Conservation (phyloP, 2,797 vertebrate genomes). For the Nannoperca obscura region DNA sequence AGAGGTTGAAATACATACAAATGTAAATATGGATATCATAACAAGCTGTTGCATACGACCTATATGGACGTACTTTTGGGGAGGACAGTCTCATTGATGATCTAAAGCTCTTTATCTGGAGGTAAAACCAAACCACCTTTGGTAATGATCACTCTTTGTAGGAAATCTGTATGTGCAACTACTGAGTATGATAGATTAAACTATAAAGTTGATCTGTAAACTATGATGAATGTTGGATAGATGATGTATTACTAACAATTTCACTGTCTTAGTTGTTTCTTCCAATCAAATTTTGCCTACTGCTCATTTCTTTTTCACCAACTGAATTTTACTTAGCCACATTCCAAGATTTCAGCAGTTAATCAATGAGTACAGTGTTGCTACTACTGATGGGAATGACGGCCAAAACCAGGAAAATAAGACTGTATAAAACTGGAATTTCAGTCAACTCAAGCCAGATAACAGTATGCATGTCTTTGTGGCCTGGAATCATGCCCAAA, state of each 20-base stretch:
- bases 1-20: no score
- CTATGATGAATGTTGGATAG: neutral
- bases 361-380: neutral
- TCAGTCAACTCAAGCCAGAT: neutral
- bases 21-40: no score
- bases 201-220: neutral
- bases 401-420: slow-evolving; percentile 4
- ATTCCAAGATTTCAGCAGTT: neutral
- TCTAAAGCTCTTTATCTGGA: neutral
- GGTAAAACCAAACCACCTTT: neutral
- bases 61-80: no score
- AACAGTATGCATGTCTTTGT: neutral
- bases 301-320: neutral
- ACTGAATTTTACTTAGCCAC: neutral
- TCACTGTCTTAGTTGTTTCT: neutral
- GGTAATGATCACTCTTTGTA: neutral
- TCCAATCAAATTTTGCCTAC: neutral
- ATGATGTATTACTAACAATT: neutral
- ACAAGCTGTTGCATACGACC: no score
- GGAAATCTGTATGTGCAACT: neutral
- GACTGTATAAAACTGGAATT: neutral
- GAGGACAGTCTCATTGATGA: neutral
- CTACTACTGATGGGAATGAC: neutral
- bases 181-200: neutral
- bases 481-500: neutral